Evolutionary conservation across 2,113 vertebrate species (phyloP), one percentile per base, ranked within the genome.

Genomic region (Chionis minor): DNA sequence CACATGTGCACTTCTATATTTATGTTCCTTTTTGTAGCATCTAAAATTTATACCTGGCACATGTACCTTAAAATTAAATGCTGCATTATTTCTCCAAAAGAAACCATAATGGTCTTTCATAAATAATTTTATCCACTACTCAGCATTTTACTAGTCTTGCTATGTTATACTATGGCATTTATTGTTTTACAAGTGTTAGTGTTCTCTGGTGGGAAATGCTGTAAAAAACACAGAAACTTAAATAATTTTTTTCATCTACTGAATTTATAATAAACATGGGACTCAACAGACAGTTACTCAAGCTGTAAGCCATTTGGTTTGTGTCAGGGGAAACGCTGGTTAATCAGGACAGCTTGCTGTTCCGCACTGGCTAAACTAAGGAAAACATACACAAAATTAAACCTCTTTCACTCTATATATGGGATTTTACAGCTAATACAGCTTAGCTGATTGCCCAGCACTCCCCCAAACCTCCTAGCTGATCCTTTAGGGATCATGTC

Each of bases 51-150:
- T 47, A 67, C 61, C 61, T 40, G 8, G 52, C 85, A 85, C 23
- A 61, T 44, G 23, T 69, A 89, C 72, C 72, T 92, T 86, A 75
- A 91, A 96, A 92, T 81, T 93, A 94, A 92, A 91, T 65, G 44
- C 54, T 81, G 24, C 24, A 69, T 65, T 84, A 89, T 90, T 94
- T 88, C 77, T 92, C 86, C 33, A 93, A 44, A 89, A 94, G 72
- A 96, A 94, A 92, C 52, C 65, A 79, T 89, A 93, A 92, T 56
- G 52, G 63, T 52, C 63, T 88, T 96, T 74, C 79, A 83, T 81
- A 96, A 96, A 96, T 95, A 90, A 86, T 82, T 94, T 83, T 92
- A 93, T 95, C 96, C 77, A 88, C 95, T 93, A 79, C 91, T 96
- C 66, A 88, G 63, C 38, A 92, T 81, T 96, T 96, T 95, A 94